Conservation (phyloP, 2,888 invertebrate genomes). For the Mythimna lalbum region DNA sequence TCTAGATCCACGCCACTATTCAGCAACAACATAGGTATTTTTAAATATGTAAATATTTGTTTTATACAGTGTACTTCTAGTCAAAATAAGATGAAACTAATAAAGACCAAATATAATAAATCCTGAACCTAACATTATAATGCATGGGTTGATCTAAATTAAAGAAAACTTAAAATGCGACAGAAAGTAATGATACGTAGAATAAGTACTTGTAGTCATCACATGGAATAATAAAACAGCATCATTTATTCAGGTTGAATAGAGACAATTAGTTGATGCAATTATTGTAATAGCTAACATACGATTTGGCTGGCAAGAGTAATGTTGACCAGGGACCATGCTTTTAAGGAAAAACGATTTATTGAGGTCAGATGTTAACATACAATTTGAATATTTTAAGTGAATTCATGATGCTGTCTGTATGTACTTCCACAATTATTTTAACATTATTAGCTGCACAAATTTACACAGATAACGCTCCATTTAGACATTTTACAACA, state of each 20-base stretch:
- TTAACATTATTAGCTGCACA: conserved; percentile 60
- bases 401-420: conserved; percentile 48
- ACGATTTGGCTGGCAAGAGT: not conserved
- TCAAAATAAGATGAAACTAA: conserved; percentile 23
- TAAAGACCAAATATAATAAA: conserved; percentile 41
- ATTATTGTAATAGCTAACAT: not conserved
- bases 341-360: conserved; percentile 5
- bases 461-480: conserved; percentile 43
- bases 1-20: conserved; percentile 30
- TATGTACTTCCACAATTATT: conserved; percentile 28
- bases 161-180: conserved; percentile 50
- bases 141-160: conserved; percentile 23
- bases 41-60: conserved; percentile 5
- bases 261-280: not conserved
- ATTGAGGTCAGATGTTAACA: not conserved
- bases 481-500: conserved; percentile 39
- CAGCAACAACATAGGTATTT: conserved; percentile 18
- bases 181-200: conserved; percentile 36
- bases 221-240: conserved; percentile 32
- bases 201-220: conserved; percentile 19
- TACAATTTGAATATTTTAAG: conserved; percentile 6
- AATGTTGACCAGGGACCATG: not conserved
- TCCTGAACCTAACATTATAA: conserved; percentile 34
- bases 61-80: conserved; percentile 20
- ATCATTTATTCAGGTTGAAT: conserved; percentile 41